These are phyloP conservation scores for Hippoglossus hippoglossus DNA, from an alignment of 2,797 vertebrate genomes.

Conservation along the genomic window DNA sequence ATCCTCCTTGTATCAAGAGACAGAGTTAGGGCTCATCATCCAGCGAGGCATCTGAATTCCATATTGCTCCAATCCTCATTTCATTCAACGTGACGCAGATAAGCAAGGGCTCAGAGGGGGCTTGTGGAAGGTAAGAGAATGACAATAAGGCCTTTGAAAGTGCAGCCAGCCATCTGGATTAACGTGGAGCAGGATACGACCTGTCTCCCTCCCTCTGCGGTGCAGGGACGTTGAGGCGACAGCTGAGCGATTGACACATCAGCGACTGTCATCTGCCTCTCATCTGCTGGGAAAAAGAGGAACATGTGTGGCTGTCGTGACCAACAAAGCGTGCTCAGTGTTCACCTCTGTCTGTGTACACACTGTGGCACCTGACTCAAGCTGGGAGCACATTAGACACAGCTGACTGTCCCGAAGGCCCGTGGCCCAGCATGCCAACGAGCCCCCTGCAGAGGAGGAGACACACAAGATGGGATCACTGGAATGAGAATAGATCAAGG, in stretches of 20 bases:
- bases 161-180: constrained; percentile 63
- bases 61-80: constrained; percentile 56
- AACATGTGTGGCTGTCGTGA: constrained; percentile 34
- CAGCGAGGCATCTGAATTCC: constrained; percentile 56
- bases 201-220: constrained; percentile 28
- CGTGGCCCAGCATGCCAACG: constrained; percentile 29
- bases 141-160: constrained; percentile 72
- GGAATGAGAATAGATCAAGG: constrained; percentile 46
- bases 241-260: constrained; percentile 53
- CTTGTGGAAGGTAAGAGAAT: constrained; percentile 68
- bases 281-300: constrained; percentile 36
- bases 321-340: constrained; percentile 28
- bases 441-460: constrained; percentile 36
- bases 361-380: constrained; percentile 28
- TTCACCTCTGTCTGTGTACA: constrained; percentile 48
- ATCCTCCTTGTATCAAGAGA: constrained; percentile 39
- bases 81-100: constrained; percentile 66
- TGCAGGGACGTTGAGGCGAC: constrained; percentile 4
- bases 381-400: constrained; percentile 50
- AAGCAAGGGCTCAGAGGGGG: constrained; percentile 54
- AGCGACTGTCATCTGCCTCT: constrained; percentile 42
- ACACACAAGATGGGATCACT: constrained; percentile 31
- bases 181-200: constrained; percentile 53
- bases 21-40: constrained; percentile 51
- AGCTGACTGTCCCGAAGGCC: constrained; percentile 40